Evolutionary conservation across 2,888 invertebrate species (phyloP), one percentile per base, ranked within the genome.

Genomic region (Dryobota labecula): DNA sequence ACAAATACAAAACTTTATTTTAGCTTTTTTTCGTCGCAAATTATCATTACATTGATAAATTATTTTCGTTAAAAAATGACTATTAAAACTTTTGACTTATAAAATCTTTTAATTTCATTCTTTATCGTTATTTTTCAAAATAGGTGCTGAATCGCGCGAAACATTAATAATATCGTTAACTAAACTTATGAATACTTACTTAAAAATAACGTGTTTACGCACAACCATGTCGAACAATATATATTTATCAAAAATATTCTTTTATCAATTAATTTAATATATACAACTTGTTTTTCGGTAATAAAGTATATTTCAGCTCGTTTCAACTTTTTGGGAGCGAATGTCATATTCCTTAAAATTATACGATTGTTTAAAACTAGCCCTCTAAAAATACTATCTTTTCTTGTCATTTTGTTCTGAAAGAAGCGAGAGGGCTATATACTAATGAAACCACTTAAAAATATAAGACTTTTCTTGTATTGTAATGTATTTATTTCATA

Each of bases 191-290:
- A 30, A 18, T 51, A 33, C 33, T 5, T 33, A 63, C 38, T 27
- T 45, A 62, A 30, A 57, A 41, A 43, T 75, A 43, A 47, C 64
- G 51, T 61, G 58, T 71, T 43, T 61, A 61, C 78, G 80, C 77
- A 78, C 78, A 78, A 78, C 78, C 78, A 70, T 80, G 62, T 76
- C 8, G 41, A 67, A 65, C 27, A 63, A 77, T 71, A 78, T 41
- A 75, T 80, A 67, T 74, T 60, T 80, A 80, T 80, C 70, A 78
- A 78, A 78, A 78, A 80, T 78, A 80, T 61, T 56, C 0, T 64
- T 75, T 38, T 33, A 60, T 56, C 24, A 24, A 30, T 60, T 67
- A 54, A 54, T 60, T 61, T 67, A 49, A 78, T 73, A 80, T 80
- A 75, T 80, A 80, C 80, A 78, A 45, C 9, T 58, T 69, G 0